Evolutionary conservation across 2,888 invertebrate species (phyloP), one percentile per base, ranked within the genome.

Genomic region (Phyllotreta cruciferae): DNA sequence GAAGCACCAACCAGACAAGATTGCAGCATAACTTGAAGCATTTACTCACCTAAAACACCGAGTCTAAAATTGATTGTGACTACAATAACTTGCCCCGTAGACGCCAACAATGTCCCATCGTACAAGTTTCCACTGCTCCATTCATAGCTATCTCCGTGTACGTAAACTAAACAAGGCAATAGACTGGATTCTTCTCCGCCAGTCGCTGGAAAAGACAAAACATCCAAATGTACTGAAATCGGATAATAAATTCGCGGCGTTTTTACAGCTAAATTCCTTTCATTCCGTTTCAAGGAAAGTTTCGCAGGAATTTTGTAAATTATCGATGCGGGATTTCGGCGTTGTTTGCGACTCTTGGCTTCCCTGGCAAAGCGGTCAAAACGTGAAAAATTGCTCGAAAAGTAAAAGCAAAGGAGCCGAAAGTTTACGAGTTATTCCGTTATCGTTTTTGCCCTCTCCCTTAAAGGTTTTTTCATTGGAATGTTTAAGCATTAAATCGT

Each of bases 111-210:
- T 63, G 95, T 95, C 69, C 97, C 98, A 82, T 98, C 98, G 82
- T 98, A 96, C 11, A 96, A 92, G 84, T 96, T 98, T 64, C 98
- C 98, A 45, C 96, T 92, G 80, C 95, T 96, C 93, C 96, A 96
- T 80, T 96, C 95, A 82, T 93, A 97, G 34, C 96, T 95, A 81
- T 97, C 97, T 56, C 96, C 96, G 80, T 96, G 96, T 72, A 96
- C 90, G 80, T 94, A 93, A 61, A 96, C 90, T 77, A 96, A 85
- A 61, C 95, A 93, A 66, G 95, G 92, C 75, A 92, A 82, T 69
- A 87, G 84, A 71, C 78, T 80, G 64, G 79, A 74, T 63, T 83
- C 84, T 74, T 86, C 87, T 71, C 83, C 80, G 57, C 82, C 81
- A 71, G 79, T 81, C 67, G 82, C 85, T 86, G 83, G 24, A 53